Conservation (phyloP, 2,797 vertebrate species). For the Macrochelys suwanniensis region DNA sequence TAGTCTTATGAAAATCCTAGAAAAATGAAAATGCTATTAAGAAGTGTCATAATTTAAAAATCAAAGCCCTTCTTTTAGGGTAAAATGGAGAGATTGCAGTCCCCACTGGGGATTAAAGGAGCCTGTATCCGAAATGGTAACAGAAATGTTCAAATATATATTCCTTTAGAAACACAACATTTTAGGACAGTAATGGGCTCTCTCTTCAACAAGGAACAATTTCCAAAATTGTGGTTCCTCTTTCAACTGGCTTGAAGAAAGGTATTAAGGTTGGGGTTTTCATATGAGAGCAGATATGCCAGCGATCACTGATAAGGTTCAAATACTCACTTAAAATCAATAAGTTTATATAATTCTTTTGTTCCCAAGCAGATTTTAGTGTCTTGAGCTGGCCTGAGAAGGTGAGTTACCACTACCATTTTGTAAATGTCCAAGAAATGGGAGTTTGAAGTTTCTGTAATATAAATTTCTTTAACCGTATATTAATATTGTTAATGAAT, state of each 20-base stretch:
- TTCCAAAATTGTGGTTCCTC: background rate
- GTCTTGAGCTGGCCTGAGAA: background rate
- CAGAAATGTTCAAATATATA: background rate
- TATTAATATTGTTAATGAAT: slow-evolving; percentile 25
- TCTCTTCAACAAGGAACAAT: background rate
- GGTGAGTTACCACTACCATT: background rate
- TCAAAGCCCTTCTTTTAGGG: background rate
- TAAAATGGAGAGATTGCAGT: background rate
- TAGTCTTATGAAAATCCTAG: background rate
- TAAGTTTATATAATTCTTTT: background rate
- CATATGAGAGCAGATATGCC: rapidly evolving
- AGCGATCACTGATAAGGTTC: background rate
- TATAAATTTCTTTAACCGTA: slow-evolving; percentile 51
- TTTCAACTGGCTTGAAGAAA: background rate
- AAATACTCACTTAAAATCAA: background rate
- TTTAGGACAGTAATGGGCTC: background rate
- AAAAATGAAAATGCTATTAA: background rate
- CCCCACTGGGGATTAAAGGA: background rate
- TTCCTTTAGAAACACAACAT: background rate
- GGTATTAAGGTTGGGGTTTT: background rate
- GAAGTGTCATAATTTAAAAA: background rate
- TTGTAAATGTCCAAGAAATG: slow-evolving; percentile 36
- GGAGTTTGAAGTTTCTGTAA: slow-evolving; percentile 35
- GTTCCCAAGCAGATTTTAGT: background rate
- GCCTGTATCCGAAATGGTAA: background rate